Percentiles rank a stretch among this genome's conserved stretches.
These are phyloP conservation scores for Psix sp. DNA, from an alignment of 1,140 invertebrate species.

Conservation along the genomic window DNA sequence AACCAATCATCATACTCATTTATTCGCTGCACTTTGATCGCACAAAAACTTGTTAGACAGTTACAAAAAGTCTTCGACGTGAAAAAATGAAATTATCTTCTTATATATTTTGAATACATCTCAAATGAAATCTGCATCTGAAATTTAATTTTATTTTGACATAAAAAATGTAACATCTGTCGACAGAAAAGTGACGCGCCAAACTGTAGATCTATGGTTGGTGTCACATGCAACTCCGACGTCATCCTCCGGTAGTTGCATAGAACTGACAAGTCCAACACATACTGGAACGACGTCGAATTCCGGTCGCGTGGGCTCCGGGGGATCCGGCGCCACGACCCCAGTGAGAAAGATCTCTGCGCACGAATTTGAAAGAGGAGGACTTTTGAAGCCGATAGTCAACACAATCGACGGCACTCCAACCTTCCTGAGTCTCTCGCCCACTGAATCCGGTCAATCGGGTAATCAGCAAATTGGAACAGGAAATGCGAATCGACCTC, in stretches of 20 bases:
- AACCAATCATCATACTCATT: too few species aligned
- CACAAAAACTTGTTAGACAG: too few species aligned
- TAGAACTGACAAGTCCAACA: conserved; percentile 81
- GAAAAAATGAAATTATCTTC: too few species aligned
- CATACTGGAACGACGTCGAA: conserved; percentile 75
- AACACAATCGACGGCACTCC: conserved; percentile 93
- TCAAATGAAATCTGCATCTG: too few species aligned
- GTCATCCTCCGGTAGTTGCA: conserved; percentile 76
- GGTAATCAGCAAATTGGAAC: conserved; percentile 70
- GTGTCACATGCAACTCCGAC: conserved; percentile 89
- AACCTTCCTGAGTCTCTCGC: conserved; percentile 86
- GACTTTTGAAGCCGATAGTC: conserved; percentile 92
- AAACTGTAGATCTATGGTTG: conserved; percentile 94
- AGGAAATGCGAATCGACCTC: conserved; percentile 79
- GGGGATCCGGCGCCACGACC: conserved; percentile 88
- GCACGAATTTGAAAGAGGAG: conserved; percentile 95
- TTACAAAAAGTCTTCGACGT: too few species aligned
- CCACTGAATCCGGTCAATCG: conserved; percentile 67
- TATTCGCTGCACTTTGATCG: too few species aligned
- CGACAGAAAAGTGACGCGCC: conserved; percentile 90
- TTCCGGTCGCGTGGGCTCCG: conserved; percentile 76
- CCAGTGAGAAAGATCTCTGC: conserved; percentile 97
- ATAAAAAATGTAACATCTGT: not conserved
- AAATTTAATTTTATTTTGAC: not conserved
- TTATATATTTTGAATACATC: not conserved